Conservation (phyloP, 92 coral and sea anemone species). For the Bergia sp. region DNA sequence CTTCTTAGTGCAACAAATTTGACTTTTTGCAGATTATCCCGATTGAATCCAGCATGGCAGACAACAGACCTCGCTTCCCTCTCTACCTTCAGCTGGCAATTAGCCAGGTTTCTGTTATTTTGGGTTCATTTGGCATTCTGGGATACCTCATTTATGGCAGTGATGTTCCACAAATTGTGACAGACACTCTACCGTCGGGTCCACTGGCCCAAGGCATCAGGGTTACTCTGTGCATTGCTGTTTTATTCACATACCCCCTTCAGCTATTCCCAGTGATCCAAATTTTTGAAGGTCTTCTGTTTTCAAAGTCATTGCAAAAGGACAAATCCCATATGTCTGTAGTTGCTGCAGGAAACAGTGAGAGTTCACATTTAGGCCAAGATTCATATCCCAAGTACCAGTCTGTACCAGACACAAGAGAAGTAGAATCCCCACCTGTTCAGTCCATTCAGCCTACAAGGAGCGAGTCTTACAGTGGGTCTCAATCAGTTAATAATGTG, state of each 20-base stretch:
- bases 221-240: conserved; percentile 79
- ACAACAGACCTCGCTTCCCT: conserved; percentile 82
- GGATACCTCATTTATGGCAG: conserved; percentile 88
- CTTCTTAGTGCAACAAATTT: neutral
- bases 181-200: conserved; percentile 71
- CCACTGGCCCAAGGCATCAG: conserved; percentile 67
- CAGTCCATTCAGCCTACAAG: neutral
- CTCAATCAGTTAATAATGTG: conserved; percentile 11
- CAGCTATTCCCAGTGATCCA: conserved; percentile 90
- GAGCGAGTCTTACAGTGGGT: neutral
- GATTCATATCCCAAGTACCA: conserved; percentile 34
- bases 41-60: conserved; percentile 94
- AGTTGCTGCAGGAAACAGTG: conserved; percentile 68
- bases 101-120: conserved; percentile 72
- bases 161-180: conserved; percentile 84
- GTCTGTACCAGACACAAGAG: conserved; percentile 8
- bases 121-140: conserved; percentile 87
- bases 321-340: conserved; percentile 65
- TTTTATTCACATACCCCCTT: conserved; percentile 86
- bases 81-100: conserved; percentile 89
- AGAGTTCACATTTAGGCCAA: neutral
- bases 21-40: conserved; percentile 78
- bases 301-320: conserved; percentile 57
- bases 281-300: conserved; percentile 74
- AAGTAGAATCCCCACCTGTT: neutral